Conservation (phyloP, 1,140 invertebrate species). For the Lanistes nyassanus region DNA sequence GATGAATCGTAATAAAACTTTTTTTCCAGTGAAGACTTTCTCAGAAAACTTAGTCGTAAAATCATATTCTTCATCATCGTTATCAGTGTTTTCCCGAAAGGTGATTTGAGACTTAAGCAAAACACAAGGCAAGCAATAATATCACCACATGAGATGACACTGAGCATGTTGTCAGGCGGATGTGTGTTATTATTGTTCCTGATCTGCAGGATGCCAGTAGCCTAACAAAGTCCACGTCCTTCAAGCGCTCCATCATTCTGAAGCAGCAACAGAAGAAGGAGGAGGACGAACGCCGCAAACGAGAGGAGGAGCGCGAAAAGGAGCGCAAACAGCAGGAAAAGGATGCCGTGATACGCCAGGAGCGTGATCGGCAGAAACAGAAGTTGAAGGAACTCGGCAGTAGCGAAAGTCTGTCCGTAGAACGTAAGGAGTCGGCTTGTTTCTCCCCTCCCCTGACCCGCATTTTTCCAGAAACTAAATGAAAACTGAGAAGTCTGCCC, state of each 20-base stretch:
- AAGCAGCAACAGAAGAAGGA: conserved; percentile 49
- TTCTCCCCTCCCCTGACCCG: background rate
- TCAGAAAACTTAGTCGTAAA: too few relatives aligned
- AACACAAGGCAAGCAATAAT: too few relatives aligned
- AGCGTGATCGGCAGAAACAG: conserved; percentile 58
- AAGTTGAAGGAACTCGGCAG: conserved; percentile 55
- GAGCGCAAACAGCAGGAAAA: conserved; percentile 61
- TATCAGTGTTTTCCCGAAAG: too few relatives aligned
- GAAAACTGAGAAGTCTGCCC: background rate
- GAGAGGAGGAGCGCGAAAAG: conserved; percentile 48
- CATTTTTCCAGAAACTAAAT: background rate
- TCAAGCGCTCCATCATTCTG: conserved; percentile 36
- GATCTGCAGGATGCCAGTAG: conserved; percentile 40
- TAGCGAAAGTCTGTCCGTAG: conserved; percentile 51
- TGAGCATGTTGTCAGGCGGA: too few relatives aligned
- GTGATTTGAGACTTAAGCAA: too few relatives aligned
- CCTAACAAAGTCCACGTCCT: conserved; percentile 41
- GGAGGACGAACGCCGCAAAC: conserved; percentile 46
- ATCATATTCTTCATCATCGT: too few relatives aligned
- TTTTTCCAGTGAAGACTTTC: too few relatives aligned
- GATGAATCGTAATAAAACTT: too few relatives aligned
- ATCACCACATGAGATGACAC: too few relatives aligned
- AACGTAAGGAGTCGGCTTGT: conserved; percentile 39
- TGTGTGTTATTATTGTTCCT: conserved; percentile 1
- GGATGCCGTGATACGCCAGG: conserved; percentile 58